These are phyloP conservation scores for Sitta europaea DNA, from an alignment of 2,113 vertebrate species.

Conservation along the genomic window DNA sequence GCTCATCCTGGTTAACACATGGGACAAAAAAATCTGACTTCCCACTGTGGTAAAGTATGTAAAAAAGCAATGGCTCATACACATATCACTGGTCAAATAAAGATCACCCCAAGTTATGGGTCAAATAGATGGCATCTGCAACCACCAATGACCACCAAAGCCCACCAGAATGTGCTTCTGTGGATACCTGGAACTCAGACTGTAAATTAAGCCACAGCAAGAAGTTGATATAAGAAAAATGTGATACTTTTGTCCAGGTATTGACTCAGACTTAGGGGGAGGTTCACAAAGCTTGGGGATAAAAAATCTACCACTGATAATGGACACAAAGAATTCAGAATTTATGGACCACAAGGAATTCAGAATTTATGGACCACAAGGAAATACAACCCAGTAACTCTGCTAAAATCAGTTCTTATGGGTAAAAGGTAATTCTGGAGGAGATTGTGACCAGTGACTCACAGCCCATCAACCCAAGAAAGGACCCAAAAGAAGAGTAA, in stretches of 20 bases:
- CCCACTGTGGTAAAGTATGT: background rate
- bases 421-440: background rate
- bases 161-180: background rate
- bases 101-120: background rate
- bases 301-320: background rate
- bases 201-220: background rate
- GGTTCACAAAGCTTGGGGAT: background rate
- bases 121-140: background rate
- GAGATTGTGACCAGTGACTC: background rate
- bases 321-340: background rate
- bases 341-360: background rate
- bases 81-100: background rate
- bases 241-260: background rate
- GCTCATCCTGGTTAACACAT: background rate
- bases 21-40: background rate
- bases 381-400: background rate
- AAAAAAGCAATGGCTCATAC: background rate
- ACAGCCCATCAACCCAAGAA: background rate
- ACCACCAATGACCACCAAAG: background rate
- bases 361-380: background rate
- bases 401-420: background rate
- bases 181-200: background rate
- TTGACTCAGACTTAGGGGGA: background rate
- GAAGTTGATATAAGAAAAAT: background rate
- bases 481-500: background rate